Percentiles rank a stretch among this genome's conserved stretches.
Evolutionary conservation across 2,888 invertebrate genomes (phyloP).

Genomic region (Eugnorisma glareosa): DNA sequence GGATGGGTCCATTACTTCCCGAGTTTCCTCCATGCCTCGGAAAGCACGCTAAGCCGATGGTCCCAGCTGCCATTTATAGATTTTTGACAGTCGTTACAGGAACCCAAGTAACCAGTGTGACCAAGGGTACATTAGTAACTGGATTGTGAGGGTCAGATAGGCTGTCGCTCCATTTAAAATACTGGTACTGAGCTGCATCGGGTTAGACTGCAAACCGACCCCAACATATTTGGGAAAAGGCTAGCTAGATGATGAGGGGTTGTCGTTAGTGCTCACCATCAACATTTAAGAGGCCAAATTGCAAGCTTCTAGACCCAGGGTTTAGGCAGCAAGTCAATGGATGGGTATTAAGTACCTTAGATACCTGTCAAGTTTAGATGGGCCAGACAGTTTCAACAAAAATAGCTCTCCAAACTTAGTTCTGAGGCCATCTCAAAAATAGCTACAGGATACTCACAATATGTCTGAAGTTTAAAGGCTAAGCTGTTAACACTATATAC

Average conservation of each 20-base stretch:
- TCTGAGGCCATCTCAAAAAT: neutral
- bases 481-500: neutral
- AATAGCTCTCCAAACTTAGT: neutral
- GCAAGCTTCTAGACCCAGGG: neutral
- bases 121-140: neutral
- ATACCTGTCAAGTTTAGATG: neutral
- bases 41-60: neutral
- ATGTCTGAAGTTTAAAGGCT: conserved; percentile 6
- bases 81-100: neutral
- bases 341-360: neutral
- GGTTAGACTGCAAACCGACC: neutral
- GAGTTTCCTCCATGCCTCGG: neutral
- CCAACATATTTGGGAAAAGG: neutral
- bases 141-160: too few species aligned
- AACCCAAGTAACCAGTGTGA: neutral
- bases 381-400: neutral
- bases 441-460: neutral
- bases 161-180: too few species aligned
- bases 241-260: neutral
- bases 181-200: too few species aligned
- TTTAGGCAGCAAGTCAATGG: neutral
- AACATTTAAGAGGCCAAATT: neutral
- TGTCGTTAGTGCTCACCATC: neutral
- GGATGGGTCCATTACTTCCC: too few species aligned
- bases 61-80: neutral